Evolutionary conservation across 2,113 vertebrate species (phyloP), one percentile per base, ranked within the genome.

Genomic region (Cranoglanis bouderius): DNA sequence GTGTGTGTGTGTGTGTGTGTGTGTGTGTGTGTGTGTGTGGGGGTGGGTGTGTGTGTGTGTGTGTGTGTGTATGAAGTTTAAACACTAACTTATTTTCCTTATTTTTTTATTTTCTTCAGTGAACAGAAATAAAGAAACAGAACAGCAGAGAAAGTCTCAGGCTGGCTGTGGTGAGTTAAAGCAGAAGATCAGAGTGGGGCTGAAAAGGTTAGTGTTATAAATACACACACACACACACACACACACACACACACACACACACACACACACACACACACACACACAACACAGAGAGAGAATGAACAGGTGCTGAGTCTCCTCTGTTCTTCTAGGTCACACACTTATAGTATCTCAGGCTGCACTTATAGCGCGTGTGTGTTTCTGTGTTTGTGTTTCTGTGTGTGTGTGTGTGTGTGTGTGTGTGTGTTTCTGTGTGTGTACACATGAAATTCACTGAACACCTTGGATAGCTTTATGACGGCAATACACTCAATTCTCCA

Each of bases 271-370:
- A 89, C 59, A 85, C 70, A 82, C 91, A 90, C 92, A 89, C 90
- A 92, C 92, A 91, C 90, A 89, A 85, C 70, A 59, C 46, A 88
- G 72, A 83, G 87, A 88, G 86, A 88, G 92, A 94, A 93, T 86
- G 91, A 94, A 94, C 94, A 95, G 94, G 93, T 95, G 94, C 59
- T 88, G 51, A 77, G 91, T 90, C 89, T 26, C 19, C 88, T 84
- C 49, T 78, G 49, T 70, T 61, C 86, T 75, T 75, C 70, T 61
- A 91, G 93, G 88, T 93, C 94, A 90, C 83, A 90, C 65, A 85
- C 90, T n/a, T 57, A 49, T 10, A 81, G 46, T 49, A 49, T 49
- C 46, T 49, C 9, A 49, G 46, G 8, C 9, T 49, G 46, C 46
- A 49, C 46, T 51, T 81, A 55, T 32, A 19, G 49, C 26, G 72